Conservation (phyloP, 2,888 invertebrate species). For the Seira ritae region DNA sequence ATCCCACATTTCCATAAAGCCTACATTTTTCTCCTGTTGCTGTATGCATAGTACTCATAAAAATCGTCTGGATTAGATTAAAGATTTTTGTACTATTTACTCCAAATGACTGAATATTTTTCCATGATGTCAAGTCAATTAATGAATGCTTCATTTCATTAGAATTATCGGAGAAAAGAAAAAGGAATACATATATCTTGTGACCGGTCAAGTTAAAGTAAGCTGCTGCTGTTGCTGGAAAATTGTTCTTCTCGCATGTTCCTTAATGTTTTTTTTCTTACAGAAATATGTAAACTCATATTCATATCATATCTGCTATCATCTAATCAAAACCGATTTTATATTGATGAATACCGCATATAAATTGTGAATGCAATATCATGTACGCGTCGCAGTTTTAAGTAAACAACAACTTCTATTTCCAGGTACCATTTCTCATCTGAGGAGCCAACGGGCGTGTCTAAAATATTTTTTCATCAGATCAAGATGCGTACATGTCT, state of each 20-base stretch:
- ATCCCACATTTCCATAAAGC: conserved; percentile 1
- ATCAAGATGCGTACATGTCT: background rate
- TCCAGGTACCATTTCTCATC: too few relatives aligned
- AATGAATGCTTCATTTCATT: conserved; percentile 25
- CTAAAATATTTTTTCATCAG: too few relatives aligned
- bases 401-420: too few relatives aligned
- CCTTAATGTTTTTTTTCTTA: background rate
- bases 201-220: conserved; percentile 1
- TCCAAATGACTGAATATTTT: background rate
- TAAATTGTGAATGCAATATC: too few relatives aligned
- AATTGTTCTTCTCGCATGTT: background rate
- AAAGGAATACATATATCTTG: background rate
- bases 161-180: background rate
- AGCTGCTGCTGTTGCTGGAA: background rate
- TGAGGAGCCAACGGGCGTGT: too few relatives aligned
- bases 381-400: too few relatives aligned
- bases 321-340: too few relatives aligned
- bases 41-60: conserved; percentile 33
- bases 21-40: conserved; percentile 32
- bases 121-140: conserved; percentile 43
- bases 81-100: conserved; percentile 23
- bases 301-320: too few relatives aligned
- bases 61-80: conserved; percentile 29
- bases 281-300: conserved; percentile 5
- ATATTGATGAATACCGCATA: too few relatives aligned